Percentiles rank a stretch among this genome's conserved stretches.
These are phyloP conservation scores for Sigmodon hispidus DNA, from an alignment of 2,113 vertebrate genomes.

Conservation along the genomic window DNA sequence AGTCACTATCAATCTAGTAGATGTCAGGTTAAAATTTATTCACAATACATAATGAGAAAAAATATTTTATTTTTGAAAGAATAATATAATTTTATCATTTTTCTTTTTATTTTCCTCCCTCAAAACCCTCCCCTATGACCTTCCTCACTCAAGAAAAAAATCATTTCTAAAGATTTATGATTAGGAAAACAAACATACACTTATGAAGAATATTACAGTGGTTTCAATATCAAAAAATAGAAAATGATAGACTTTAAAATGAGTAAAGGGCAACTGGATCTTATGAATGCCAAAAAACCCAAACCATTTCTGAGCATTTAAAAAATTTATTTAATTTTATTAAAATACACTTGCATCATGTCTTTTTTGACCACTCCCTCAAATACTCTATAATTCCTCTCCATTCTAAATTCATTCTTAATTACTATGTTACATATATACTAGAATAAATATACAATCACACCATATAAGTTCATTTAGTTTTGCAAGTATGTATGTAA, in stretches of 20 bases:
- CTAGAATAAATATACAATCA: not conserved
- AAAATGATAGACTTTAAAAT: not conserved
- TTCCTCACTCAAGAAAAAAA: not conserved
- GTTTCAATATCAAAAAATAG: not conserved
- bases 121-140: not conserved
- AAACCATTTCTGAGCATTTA: not conserved
- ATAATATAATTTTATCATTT: not conserved
- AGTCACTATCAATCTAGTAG: not conserved
- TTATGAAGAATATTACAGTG: not conserved
- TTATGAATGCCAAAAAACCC: not conserved
- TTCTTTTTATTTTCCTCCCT: not conserved
- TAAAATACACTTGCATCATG: not conserved
- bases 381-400: not conserved
- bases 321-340: not conserved
- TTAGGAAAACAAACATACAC: not conserved
- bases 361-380: not conserved
- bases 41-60: not conserved
- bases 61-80: not conserved
- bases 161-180: not conserved
- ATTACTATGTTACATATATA: not conserved
- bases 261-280: not conserved
- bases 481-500: too few relatives aligned
- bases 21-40: not conserved
- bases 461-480: not conserved
- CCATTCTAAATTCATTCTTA: not conserved